Evolutionary conservation across 2,797 vertebrate species (phyloP).

Genomic region (Poeciliopsis infans): DNA sequence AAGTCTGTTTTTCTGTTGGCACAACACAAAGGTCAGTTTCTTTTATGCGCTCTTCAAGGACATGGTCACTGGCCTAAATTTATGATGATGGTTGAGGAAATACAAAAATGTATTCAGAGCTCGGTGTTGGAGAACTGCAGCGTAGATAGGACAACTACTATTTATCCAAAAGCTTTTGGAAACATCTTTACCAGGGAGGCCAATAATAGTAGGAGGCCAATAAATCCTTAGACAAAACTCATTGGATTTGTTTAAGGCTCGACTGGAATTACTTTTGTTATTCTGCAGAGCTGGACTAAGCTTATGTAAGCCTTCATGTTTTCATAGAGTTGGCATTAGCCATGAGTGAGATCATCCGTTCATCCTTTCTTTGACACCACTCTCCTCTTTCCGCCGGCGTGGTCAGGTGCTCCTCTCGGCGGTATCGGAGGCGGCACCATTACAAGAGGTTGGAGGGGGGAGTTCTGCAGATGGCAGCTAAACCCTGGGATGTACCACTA

Average conservation of each 20-base stretch:
- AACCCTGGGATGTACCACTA: slow-evolving; percentile 95
- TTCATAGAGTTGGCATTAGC: not conserved
- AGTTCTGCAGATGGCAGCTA: slow-evolving; percentile 97
- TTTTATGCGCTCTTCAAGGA: not conserved
- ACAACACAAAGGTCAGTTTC: not conserved
- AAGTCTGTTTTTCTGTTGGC: not conserved
- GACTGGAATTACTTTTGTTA: not conserved
- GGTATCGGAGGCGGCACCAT: slow-evolving; percentile 96
- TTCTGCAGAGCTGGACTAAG: not conserved
- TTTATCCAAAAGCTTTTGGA: not conserved
- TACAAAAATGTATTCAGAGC: not conserved
- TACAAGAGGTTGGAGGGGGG: slow-evolving; percentile 93
- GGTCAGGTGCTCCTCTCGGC: slow-evolving; percentile 90
- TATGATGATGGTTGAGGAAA: not conserved
- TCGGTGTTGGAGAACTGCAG: not conserved
- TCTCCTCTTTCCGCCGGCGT: not conserved
- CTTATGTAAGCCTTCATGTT: not conserved
- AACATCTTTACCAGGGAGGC: not conserved
- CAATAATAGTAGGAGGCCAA: not conserved
- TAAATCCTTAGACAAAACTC: not conserved
- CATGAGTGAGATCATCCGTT: not conserved
- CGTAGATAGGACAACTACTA: not conserved
- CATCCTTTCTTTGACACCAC: not conserved
- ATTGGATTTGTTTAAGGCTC: not conserved
- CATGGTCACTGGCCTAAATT: not conserved